A percentile compares a stretch with the other conserved stretches of the same genome.
Conservation (phyloP, 1,140 invertebrate species). For the Brachionus rotundiformis region DNA sequence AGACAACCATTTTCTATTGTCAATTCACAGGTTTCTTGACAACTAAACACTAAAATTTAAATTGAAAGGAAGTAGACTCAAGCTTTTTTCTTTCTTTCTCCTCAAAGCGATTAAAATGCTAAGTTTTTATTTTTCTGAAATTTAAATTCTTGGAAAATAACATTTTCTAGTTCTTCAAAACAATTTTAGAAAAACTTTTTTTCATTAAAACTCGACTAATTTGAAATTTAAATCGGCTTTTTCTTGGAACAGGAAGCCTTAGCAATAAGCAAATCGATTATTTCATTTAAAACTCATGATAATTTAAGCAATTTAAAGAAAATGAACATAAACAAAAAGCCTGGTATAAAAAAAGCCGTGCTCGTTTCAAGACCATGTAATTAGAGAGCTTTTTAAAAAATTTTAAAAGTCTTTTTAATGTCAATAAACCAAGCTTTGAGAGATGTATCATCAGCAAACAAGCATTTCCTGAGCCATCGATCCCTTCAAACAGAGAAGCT, state of each 20-base stretch:
- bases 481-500: background rate
- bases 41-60: background rate
- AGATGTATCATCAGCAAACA: background rate
- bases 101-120: background rate
- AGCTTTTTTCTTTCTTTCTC: background rate
- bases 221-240: constrained; percentile 43
- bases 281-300: background rate
- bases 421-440: background rate
- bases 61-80: constrained; percentile 3
- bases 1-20: constrained; percentile 5
- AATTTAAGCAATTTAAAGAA: background rate
- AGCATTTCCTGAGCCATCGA: background rate
- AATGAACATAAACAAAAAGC: constrained; percentile 16
- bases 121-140: background rate
- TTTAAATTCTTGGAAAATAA: background rate
- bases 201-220: background rate
- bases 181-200: constrained; percentile 1
- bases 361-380: constrained; percentile 28
- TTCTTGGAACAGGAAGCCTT: constrained; percentile 6
- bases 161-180: background rate
- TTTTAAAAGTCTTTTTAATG: background rate
- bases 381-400: background rate
- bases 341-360: constrained; percentile 21
- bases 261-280: constrained; percentile 34
- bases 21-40: constrained; percentile 28